A percentile compares a stretch with the other conserved stretches of the same genome.
Evolutionary conservation across 1,140 invertebrate species (phyloP).

Genomic region (Chymomyza costata): DNA sequence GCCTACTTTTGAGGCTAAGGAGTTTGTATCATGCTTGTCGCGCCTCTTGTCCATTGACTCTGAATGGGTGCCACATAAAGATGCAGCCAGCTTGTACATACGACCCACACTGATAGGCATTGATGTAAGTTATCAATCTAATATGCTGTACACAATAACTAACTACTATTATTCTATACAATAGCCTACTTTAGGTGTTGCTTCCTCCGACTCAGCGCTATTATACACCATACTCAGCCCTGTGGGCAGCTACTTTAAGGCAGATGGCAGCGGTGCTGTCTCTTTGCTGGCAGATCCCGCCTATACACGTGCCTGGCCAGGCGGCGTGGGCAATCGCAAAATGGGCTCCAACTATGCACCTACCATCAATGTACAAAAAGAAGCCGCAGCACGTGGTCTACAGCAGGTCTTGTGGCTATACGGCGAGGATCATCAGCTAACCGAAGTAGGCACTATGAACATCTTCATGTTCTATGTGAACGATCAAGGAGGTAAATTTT

Average conservation of each 20-base stretch:
- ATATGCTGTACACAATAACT: no score
- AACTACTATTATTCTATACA: constrained; percentile 35
- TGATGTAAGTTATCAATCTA: constrained; percentile 83
- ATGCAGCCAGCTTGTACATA: constrained; percentile 94
- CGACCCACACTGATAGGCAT: constrained; percentile 97
- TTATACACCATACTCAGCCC: constrained; percentile 95
- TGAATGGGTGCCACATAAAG: constrained; percentile 97
- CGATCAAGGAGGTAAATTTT: constrained; percentile 87
- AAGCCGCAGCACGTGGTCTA: constrained; percentile 86
- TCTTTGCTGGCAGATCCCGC: constrained; percentile 78
- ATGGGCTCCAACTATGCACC: constrained; percentile 96
- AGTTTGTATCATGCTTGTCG: constrained; percentile 91
- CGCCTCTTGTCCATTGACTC: constrained; percentile 93
- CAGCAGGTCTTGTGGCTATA: constrained; percentile 99
- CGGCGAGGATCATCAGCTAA: constrained; percentile 94
- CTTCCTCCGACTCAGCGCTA: constrained; percentile 87
- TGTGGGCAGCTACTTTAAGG: constrained; percentile 93
- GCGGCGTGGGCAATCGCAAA: constrained; percentile 95
- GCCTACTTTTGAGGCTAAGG: constrained; percentile 91
- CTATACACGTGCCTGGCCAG: constrained; percentile 90
- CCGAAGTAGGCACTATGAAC: constrained; percentile 99
- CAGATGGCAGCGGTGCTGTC: constrained; percentile 81
- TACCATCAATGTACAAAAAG: constrained; percentile 87
- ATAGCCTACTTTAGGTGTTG: constrained; percentile 95
- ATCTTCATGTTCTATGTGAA: constrained; percentile 94